Evolutionary conservation across 1,140 invertebrate genomes (phyloP), one percentile per base, ranked within the genome.

Genomic region (Camponotus vicinus): DNA sequence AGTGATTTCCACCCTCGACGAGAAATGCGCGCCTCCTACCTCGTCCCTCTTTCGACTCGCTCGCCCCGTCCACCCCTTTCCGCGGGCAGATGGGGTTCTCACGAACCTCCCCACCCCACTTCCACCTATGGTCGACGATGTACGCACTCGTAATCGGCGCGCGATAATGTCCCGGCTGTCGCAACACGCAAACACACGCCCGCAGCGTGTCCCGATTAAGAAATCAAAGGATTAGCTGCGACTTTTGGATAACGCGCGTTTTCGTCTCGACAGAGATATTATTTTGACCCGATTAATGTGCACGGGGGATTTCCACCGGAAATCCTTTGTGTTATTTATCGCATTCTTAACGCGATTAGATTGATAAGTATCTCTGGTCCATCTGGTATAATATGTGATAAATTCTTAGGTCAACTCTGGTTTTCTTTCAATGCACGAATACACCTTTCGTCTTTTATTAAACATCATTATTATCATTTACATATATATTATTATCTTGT

Each of bases 1-100:
- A 94, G 91, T 94, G 93, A 94, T 94, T 94, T 93, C 93, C 93
- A 93, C 93, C 92, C 93, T 94, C 93, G 89, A 88, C 90, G 90
- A 86, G 90, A 90, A 91, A 87, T 18, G 89, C 89, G 90, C 91
- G 86, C 88, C 63, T 82, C 67, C 84, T 83, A 83, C 75, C 80
- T 71, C 75, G 75, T 61, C 66, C 76, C 86, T 42, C 71, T 66
- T 55, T 66, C 89, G 80, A 89, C 15, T 64, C 85, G 75, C 89
- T 40, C 77, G 13, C 34, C 86, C 83, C 78, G 78, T 82, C 90
- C 88, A 66, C 86, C 90, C 86, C 78, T 87, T 85, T 45, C 78
- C 55, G 59, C 86, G 78, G 88, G 88, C 93, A 94, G 93, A 94
- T 94, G 93, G 93, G 93, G 93, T 94, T 94, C 93, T 94, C 93